phyloP scores from a whole-genome alignment of 2,888 invertebrate genomes.

The Cylindroiulus punctatus region DNA sequence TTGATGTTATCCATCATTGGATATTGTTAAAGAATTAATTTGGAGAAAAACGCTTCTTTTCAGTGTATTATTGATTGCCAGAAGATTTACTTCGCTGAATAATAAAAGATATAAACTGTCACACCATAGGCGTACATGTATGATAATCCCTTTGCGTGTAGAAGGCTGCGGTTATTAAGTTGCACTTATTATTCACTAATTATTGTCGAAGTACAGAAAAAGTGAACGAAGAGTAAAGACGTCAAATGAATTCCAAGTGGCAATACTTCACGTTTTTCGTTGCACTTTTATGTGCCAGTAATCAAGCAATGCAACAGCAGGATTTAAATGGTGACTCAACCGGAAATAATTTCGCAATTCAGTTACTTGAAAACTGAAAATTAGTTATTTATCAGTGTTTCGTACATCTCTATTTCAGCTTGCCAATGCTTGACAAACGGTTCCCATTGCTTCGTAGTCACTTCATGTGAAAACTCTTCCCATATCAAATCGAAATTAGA shows the following conservation, averaged over 20 bases:
- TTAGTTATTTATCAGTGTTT: neutral
- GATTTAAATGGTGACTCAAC: neutral
- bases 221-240: neutral
- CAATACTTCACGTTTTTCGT: neutral
- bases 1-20: neutral
- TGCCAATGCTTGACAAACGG: neutral
- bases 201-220: neutral
- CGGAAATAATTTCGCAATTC: neutral
- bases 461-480: neutral
- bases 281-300: neutral
- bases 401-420: neutral
- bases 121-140: neutral
- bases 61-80: neutral
- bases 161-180: neutral
- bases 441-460: neutral
- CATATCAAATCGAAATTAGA: neutral
- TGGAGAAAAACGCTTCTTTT: neutral
- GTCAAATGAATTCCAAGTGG: neutral
- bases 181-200: neutral
- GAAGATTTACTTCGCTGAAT: neutral
- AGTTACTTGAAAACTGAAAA: neutral
- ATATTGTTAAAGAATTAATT: neutral
- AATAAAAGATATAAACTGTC: neutral
- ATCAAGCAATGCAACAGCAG: neutral
- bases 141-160: neutral